These are phyloP conservation scores for Psettodes erumei DNA, from an alignment of 2,113 vertebrate species.

Conservation along the genomic window DNA sequence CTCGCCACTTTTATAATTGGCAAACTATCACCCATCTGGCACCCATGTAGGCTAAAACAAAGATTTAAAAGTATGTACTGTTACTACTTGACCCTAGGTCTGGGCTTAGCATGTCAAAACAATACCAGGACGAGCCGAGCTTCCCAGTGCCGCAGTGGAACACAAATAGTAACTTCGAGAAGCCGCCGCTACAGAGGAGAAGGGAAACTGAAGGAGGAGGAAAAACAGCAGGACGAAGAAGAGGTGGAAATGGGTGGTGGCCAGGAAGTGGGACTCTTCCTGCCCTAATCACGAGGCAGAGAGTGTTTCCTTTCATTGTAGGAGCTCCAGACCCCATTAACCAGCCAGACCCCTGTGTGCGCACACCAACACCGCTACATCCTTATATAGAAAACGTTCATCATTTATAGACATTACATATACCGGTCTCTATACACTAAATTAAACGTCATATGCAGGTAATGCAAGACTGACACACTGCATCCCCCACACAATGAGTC, in stretches of 20 bases:
- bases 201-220: constrained; percentile 69
- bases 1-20: constrained; percentile 32
- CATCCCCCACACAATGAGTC: constrained; percentile 40
- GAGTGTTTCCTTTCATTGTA: constrained; percentile 86
- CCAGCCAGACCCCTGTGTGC: constrained; percentile 41
- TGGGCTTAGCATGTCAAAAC: constrained; percentile 63
- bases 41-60: constrained; percentile 31
- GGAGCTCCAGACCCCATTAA: constrained; percentile 76
- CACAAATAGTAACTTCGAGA: constrained; percentile 81
- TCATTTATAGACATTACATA: constrained; percentile 39
- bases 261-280: constrained; percentile 82
- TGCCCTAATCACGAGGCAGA: constrained; percentile 83
- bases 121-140: constrained; percentile 76
- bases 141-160: constrained; percentile 65
- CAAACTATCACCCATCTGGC: constrained; percentile 50
- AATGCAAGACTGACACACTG: constrained; percentile 32
- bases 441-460: constrained; percentile 14
- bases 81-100: constrained; percentile 68
- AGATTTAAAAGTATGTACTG: constrained; percentile 19
- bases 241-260: constrained; percentile 84
- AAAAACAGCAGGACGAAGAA: constrained; percentile 80
- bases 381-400: constrained; percentile 19
- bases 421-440: neutral
- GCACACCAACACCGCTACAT: constrained; percentile 30
- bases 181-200: constrained; percentile 67